These are phyloP conservation scores for Malurus alboscapulatus DNA, from an alignment of 2,113 vertebrate species.

Conservation along the genomic window DNA sequence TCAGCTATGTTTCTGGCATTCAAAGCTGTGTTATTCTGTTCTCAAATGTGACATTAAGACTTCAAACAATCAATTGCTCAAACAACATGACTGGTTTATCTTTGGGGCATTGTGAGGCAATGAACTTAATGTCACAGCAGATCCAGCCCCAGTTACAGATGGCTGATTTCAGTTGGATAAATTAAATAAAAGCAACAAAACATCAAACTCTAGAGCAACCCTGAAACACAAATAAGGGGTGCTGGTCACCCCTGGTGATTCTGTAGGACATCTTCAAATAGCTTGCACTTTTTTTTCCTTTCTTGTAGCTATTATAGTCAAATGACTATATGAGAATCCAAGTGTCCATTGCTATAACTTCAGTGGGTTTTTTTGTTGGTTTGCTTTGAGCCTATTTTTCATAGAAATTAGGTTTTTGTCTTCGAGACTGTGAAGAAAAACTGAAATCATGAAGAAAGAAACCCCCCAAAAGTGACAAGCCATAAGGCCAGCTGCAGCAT, in stretches of 20 bases:
- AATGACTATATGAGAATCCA: not conserved
- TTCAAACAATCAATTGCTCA: constrained; percentile 10
- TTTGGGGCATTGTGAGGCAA: not conserved
- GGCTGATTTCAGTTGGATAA: not conserved
- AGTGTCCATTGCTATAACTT: not conserved
- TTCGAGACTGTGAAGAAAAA: not conserved
- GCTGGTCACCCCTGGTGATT: not conserved
- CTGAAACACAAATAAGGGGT: not conserved
- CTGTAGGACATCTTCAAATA: not conserved
- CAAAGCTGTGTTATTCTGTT: not conserved
- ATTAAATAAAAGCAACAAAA: not conserved
- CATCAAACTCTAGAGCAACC: not conserved
- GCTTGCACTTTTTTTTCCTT: not conserved
- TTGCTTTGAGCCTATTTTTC: not conserved
- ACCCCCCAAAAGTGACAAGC: not conserved
- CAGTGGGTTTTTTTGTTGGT: not conserved
- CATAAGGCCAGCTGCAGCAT: not conserved
- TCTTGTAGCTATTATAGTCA: not conserved
- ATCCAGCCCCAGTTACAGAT: not conserved
- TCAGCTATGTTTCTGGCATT: not conserved
- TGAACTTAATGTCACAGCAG: not conserved
- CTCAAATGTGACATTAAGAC: not conserved
- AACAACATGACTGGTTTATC: not conserved
- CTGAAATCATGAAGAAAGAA: not conserved
- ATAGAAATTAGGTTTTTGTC: not conserved